Evolutionary conservation across 2,113 vertebrate genomes (phyloP).

Genomic region (Gracilinanus agilis): DNA sequence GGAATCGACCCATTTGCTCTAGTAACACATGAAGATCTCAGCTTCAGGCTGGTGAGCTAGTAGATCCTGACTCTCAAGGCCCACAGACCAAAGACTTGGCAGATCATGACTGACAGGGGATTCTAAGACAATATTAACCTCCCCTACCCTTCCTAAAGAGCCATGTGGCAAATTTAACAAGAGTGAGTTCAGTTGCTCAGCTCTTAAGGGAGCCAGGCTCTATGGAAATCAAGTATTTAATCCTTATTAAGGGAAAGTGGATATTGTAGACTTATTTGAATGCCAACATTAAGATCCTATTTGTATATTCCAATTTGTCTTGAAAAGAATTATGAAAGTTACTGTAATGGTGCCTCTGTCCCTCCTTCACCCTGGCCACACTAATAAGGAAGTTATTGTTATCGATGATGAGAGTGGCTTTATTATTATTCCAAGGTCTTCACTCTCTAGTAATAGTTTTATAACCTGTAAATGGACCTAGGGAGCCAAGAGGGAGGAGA

Average conservation of each 20-base stretch:
- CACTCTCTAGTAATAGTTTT: constrained; percentile 41
- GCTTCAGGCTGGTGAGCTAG: constrained; percentile 74
- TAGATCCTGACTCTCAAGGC: constrained; percentile 52
- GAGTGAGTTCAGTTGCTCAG: background rate
- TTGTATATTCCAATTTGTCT: constrained; percentile 41
- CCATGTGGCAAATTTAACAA: background rate
- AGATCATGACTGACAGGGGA: constrained; percentile 78
- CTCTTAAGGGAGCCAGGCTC: background rate
- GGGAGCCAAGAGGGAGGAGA: constrained; percentile 36
- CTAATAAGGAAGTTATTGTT: constrained; percentile 45
- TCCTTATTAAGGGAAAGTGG: constrained; percentile 53
- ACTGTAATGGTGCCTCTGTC: constrained; percentile 35
- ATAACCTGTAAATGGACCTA: constrained; percentile 50
- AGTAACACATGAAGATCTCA: constrained; percentile 54
- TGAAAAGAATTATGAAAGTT: constrained; percentile 55
- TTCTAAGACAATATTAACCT: constrained; percentile 40
- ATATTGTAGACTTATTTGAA: constrained; percentile 57
- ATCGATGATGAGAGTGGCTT: constrained; percentile 42
- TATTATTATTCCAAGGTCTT: constrained; percentile 42
- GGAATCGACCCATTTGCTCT: background rate
- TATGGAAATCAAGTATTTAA: background rate
- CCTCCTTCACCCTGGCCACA: constrained; percentile 22
- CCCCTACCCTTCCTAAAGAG: background rate
- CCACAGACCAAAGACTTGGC: constrained; percentile 52
- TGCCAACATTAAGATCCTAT: constrained; percentile 44